Percentiles rank a stretch among this genome's conserved stretches.
These are phyloP conservation scores for Otolemur crassicaudatus DNA, from an alignment of 2,797 vertebrate genomes.

Conservation along the genomic window DNA sequence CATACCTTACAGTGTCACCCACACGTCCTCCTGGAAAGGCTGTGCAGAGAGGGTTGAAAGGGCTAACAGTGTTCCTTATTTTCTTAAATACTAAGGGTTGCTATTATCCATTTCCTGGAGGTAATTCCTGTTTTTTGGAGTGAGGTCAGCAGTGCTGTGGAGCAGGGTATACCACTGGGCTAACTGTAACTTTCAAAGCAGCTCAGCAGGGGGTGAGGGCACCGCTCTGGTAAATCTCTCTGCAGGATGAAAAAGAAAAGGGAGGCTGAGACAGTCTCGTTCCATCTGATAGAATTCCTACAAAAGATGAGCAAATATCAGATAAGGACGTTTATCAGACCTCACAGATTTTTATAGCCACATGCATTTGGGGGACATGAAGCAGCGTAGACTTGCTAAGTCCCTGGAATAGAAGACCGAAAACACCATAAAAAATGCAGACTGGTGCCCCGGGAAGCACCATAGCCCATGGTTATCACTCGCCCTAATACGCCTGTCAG, in stretches of 20 bases:
- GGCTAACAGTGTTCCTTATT: constrained; percentile 70
- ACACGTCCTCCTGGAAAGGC: not conserved
- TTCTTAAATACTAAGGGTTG: constrained; percentile 73
- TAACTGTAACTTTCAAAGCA: constrained; percentile 76
- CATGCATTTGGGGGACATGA: not conserved
- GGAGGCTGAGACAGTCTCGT: not conserved
- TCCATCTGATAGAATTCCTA: constrained; percentile 28
- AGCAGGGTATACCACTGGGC: constrained; percentile 67
- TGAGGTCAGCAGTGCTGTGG: constrained; percentile 70
- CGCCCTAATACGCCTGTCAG: not conserved
- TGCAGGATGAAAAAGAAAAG: not conserved
- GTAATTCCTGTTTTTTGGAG: constrained; percentile 76
- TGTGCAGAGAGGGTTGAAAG: constrained; percentile 52
- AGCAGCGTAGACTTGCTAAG: not conserved
- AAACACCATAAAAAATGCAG: not conserved
- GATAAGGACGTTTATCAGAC: constrained; percentile 32
- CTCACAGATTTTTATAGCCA: not conserved
- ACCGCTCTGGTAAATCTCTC: not conserved
- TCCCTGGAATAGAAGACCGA: not conserved
- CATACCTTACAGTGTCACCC: not conserved
- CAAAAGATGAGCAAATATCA: not conserved
- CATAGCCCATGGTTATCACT: not conserved
- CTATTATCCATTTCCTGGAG: constrained; percentile 74
- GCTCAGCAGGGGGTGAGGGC: not conserved
- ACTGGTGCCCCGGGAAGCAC: not conserved